phyloP scores from a whole-genome alignment of 37 sponge, comb jelly and placozoan genomes.

The Geodia barretti region DNA sequence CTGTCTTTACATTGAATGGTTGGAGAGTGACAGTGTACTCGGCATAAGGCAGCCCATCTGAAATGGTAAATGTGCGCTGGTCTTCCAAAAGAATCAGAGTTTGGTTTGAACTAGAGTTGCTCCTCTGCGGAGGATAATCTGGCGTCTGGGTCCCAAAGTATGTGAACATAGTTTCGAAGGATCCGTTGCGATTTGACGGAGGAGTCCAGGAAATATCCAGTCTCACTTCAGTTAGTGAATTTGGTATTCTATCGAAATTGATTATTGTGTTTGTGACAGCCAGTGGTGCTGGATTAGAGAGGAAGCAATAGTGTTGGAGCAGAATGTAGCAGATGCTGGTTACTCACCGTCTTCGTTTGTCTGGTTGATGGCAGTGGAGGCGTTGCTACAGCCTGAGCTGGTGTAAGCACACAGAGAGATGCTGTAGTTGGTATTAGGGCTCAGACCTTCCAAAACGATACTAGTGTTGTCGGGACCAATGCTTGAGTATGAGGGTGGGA shows the following conservation, averaged over 20 bases:
- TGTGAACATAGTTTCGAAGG: conserved; percentile 1
- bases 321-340: not conserved
- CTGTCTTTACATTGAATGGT: conserved; percentile 29
- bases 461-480: not conserved
- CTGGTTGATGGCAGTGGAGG: not conserved
- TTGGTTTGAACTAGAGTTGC: not conserved
- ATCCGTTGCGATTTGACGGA: conserved; percentile 40
- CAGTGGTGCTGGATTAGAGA: conserved; percentile 28
- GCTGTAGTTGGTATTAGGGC: conserved; percentile 26
- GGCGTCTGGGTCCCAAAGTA: conserved; percentile 15
- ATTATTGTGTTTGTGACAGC: conserved; percentile 4
- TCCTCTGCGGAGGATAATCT: not conserved
- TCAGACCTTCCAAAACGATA: conserved; percentile 8
- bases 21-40: conserved; percentile 20
- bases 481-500: not conserved
- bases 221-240: not conserved
- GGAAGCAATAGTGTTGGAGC: not conserved
- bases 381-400: conserved; percentile 5
- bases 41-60: conserved; percentile 28
- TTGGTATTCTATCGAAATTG: not conserved
- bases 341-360: conserved; percentile 41
- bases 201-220: conserved; percentile 20
- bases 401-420: conserved; percentile 33
- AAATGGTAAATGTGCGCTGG: not conserved
- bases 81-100: not conserved